Evolutionary conservation across 2,888 invertebrate genomes (phyloP).

Genomic region (Heteropelma amictum): DNA sequence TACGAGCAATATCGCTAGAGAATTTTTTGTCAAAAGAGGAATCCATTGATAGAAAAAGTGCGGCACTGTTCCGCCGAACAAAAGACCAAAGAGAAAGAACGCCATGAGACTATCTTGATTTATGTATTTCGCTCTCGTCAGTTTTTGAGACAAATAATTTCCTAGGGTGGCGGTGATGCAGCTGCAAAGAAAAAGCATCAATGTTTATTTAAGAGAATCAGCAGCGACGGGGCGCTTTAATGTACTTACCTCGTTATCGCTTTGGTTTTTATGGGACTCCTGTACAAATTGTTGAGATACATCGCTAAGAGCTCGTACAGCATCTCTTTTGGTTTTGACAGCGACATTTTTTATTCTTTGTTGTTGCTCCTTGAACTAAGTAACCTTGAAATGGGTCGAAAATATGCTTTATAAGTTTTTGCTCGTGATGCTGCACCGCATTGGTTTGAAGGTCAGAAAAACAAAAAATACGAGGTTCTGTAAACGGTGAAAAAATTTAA

Average conservation of each 20-base stretch:
- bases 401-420: too few relatives aligned
- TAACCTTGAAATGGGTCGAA: not conserved
- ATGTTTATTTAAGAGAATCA: not conserved
- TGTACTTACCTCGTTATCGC: slow-evolving; percentile 85
- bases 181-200: slow-evolving; percentile 78
- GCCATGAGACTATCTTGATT: slow-evolving; percentile 85
- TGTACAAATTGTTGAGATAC: slow-evolving; percentile 87
- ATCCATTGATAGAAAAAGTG: slow-evolving; percentile 86
- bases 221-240: not conserved
- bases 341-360: slow-evolving; percentile 79
- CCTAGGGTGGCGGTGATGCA: slow-evolving; percentile 86
- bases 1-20: slow-evolving; percentile 79
- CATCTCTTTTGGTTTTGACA: slow-evolving; percentile 82
- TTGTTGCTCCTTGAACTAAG: too few relatives aligned
- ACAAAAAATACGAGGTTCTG: too few relatives aligned
- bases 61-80: slow-evolving; percentile 90
- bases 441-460: too few relatives aligned
- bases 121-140: slow-evolving; percentile 83
- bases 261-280: slow-evolving; percentile 88
- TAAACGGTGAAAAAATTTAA: too few relatives aligned
- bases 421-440: too few relatives aligned
- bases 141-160: slow-evolving; percentile 86
- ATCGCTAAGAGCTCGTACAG: slow-evolving; percentile 84
- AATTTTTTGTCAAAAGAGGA: slow-evolving; percentile 62
- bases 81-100: slow-evolving; percentile 86